These are phyloP conservation scores for Stramonita haemastoma DNA, from an alignment of 2,888 invertebrate genomes.

Conservation along the genomic window DNA sequence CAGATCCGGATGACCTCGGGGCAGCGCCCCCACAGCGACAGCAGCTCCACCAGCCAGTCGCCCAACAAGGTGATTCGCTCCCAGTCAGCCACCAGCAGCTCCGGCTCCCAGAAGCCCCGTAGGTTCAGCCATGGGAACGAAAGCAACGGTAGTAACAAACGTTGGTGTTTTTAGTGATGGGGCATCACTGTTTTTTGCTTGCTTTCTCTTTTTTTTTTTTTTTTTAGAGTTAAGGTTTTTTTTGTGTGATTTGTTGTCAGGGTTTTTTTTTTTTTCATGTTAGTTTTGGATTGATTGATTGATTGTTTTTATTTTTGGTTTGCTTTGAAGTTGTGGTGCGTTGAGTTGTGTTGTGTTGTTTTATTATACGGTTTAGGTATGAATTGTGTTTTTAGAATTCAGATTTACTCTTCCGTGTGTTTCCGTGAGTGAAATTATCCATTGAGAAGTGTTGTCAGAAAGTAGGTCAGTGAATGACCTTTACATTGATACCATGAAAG, in stretches of 20 bases:
- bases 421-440: no score
- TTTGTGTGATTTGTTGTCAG: background rate
- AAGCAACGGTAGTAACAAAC: slow-evolving; percentile 65
- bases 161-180: slow-evolving; percentile 49
- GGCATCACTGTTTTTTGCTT: slow-evolving; percentile 41
- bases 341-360: background rate
- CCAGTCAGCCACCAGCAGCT: slow-evolving; percentile 88
- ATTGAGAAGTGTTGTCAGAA: no score
- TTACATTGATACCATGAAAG: no score
- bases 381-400: no score
- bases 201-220: no score
- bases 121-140: slow-evolving; percentile 84
- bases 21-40: slow-evolving; percentile 73
- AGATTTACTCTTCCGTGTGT: no score
- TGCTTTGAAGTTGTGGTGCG: background rate
- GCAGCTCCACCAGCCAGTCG: slow-evolving; percentile 83
- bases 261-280: background rate
- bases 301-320: background rate
- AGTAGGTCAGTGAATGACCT: no score
- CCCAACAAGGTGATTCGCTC: slow-evolving; percentile 94
- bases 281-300: background rate
- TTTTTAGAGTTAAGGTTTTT: background rate
- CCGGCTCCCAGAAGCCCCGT: slow-evolving; percentile 83
- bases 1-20: slow-evolving; percentile 72
- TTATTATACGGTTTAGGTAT: no score